A percentile compares a stretch with the other conserved stretches of the same genome.
These are phyloP conservation scores for Ovis aries DNA, from an alignment of 2,113 vertebrate genomes.

Conservation along the genomic window ARS-UI_Ramb_v3.0 NC_056073.1:15460501-15461000, in stretches of 20 bases:
- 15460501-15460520: not conserved
- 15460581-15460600: not conserved
- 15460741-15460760: not conserved
- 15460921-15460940: not conserved
- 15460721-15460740: not conserved
- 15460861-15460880: not conserved
- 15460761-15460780: not conserved
- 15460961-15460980: not conserved
- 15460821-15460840: rapidly evolving
- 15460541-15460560: rapidly evolving
- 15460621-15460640: not conserved
- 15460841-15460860: not conserved
- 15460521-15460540: not conserved
- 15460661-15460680: not conserved
- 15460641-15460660: not conserved
- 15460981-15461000: not conserved
- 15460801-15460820: not conserved
- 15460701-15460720: not conserved
- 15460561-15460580: not conserved
- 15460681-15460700: not conserved
- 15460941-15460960: not conserved
- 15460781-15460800: not conserved
- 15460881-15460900: not conserved
- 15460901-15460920: not conserved
- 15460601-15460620: not conserved